Evolutionary conservation across 2,888 invertebrate genomes (phyloP).

Genomic region (Pristionchus exspectatus): DNA sequence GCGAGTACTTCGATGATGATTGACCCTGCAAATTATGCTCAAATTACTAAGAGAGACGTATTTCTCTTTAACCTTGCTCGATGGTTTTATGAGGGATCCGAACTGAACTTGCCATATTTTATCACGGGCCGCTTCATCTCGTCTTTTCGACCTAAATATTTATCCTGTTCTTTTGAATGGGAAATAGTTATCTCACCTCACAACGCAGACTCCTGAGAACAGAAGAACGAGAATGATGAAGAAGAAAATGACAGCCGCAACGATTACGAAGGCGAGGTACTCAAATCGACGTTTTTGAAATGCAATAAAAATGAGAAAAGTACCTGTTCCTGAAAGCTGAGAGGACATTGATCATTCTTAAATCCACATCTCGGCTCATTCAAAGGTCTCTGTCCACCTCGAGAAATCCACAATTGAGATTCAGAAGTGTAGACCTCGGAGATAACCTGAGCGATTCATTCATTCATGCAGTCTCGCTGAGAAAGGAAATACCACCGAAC

Average conservation of each 20-base stretch:
- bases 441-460: slow-evolving; percentile 2
- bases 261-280: slow-evolving; percentile 47
- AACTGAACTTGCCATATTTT: slow-evolving; percentile 28
- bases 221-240: background rate
- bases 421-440: slow-evolving; percentile 35
- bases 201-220: slow-evolving; percentile 3
- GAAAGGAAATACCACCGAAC: background rate
- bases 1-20: slow-evolving; percentile 23
- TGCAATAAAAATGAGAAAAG: too few species aligned
- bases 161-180: background rate
- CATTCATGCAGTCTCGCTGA: background rate
- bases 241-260: slow-evolving; percentile 1
- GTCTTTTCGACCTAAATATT: background rate
- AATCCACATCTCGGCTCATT: slow-evolving; percentile 52
- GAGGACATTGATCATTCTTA: slow-evolving; percentile 20
- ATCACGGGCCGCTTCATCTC: slow-evolving; percentile 28
- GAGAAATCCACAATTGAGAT: slow-evolving; percentile 12
- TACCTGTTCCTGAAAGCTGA: slow-evolving; percentile 39
- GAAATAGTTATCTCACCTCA: background rate
- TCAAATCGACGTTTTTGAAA: background rate
- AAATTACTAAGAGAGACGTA: too few species aligned
- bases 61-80: slow-evolving; percentile 5
- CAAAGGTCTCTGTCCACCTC: slow-evolving; percentile 10
- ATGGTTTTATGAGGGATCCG: slow-evolving; percentile 31
- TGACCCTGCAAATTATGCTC: slow-evolving; percentile 29